phyloP scores from a whole-genome alignment of 2,797 vertebrate species.

The Hoplostethus mediterraneus region DNA sequence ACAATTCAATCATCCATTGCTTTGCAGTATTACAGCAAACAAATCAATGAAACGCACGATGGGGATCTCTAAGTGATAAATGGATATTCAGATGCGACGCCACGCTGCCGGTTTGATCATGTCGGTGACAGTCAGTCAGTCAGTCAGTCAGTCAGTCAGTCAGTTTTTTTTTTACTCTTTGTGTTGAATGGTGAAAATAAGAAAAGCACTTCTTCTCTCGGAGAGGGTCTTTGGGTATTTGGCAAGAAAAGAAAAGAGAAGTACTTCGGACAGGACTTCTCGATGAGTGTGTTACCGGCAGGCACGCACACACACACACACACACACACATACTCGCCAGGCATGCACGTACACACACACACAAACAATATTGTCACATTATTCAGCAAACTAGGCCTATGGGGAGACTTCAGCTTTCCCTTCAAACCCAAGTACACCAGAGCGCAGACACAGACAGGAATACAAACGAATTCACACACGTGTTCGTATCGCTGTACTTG shows the following conservation, averaged over 20 bases:
- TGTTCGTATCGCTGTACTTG: neutral
- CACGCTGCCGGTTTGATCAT: slow-evolving; percentile 30
- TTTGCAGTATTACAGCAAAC: slow-evolving; percentile 62
- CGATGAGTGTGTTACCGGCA: slow-evolving; percentile 14
- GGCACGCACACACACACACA: slow-evolving; percentile 9
- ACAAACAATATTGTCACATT: slow-evolving; percentile 41
- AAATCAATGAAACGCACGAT: slow-evolving; percentile 70
- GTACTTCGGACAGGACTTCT: slow-evolving; percentile 18
- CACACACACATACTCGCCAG: slow-evolving; percentile 13
- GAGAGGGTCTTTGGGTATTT: slow-evolving; percentile 17
- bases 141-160: slow-evolving; percentile 14
- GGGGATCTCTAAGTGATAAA: slow-evolving; percentile 56
- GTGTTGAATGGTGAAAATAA: slow-evolving; percentile 28
- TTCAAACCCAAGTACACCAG: slow-evolving; percentile 8
- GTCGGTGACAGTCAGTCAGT: slow-evolving; percentile 22
- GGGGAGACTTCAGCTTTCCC: slow-evolving; percentile 21
- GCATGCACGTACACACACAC: slow-evolving; percentile 13
- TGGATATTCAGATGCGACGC: slow-evolving; percentile 52
- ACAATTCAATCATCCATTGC: slow-evolving; percentile 66
- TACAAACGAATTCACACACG: neutral
- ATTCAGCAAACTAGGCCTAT: slow-evolving; percentile 37
- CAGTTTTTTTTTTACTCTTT: slow-evolving; percentile 7
- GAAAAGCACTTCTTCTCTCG: slow-evolving; percentile 35
- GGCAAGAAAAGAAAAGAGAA: slow-evolving; percentile 13
- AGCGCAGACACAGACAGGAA: slow-evolving; percentile 11